Evolutionary conservation across 2,797 vertebrate genomes (phyloP), one percentile per base, ranked within the genome.

Genomic region (Sebastes reedi): DNA sequence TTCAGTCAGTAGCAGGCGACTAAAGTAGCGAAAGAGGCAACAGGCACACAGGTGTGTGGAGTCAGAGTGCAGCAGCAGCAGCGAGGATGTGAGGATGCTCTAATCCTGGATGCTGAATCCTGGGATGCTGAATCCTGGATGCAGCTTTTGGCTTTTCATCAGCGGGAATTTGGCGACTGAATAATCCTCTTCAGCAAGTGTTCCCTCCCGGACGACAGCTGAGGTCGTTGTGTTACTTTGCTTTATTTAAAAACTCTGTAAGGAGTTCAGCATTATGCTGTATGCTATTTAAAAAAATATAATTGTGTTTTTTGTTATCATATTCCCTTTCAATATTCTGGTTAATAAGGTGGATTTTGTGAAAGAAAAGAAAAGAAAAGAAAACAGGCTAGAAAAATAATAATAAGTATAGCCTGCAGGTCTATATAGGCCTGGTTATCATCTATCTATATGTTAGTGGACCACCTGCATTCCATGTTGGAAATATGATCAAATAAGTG

Each of bases 141-240:
- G 74, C 11, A 77, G 82, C 66, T 80, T 77, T 75, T 56, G 75
- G 85, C 54, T 76, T 84, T 75, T 82, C 81, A 80, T 75, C 84
- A 56, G 58, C 56, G 11, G 11, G 30, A 67, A 60, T 20, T 18
- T 30, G 29, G 10, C 60, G 59, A 46, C n/a, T 54, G 25, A 66
- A 24, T 87, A 83, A 89, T 89, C 82, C 80, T 68, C 76, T 62
- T n/a, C 20, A 52, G 50, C 3, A 4, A 29, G 30, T 34, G 22
- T 16, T 55, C 11, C 55, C 66, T 55, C 11, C 55, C 62, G 24
- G 39, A 60, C 20, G 25, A 20, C 67, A 67, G 52, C 32, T 25
- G 27, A 64, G 14, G 36, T 25, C 3, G 24, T 5, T 60, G 27
- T 10, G 32, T 30, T 14, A 59, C n/a, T 59, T 61, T 56, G 30